Percentiles rank a stretch among this genome's conserved stretches.
Evolutionary conservation across 2,888 invertebrate species (phyloP).

Genomic region (Uropetala carovei): DNA sequence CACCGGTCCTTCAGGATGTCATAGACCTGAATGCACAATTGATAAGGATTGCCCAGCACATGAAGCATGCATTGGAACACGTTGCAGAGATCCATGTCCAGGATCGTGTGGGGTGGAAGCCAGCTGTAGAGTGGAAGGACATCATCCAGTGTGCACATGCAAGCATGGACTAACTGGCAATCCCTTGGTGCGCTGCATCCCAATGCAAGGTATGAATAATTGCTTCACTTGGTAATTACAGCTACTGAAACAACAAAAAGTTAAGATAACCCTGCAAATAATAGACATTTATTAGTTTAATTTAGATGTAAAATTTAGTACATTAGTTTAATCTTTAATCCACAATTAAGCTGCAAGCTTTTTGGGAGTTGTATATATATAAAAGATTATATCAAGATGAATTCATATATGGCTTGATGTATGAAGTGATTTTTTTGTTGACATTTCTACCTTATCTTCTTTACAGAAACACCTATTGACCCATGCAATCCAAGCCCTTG

Average conservation of each 20-base stretch:
- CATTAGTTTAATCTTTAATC: not conserved
- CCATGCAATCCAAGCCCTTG: conserved; percentile 87
- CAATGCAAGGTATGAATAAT: conserved; percentile 74
- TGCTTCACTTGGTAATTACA: too few relatives aligned
- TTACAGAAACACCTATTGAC: conserved; percentile 76
- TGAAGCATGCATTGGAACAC: conserved; percentile 87
- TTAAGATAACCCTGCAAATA: too few relatives aligned
- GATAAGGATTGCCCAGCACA: conserved; percentile 86
- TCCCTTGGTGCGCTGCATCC: conserved; percentile 85
- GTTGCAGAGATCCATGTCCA: conserved; percentile 89
- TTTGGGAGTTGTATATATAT: too few relatives aligned
- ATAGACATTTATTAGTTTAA: too few relatives aligned
- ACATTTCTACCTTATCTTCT: not conserved
- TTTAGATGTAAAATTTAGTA: too few relatives aligned
- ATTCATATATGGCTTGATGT: too few relatives aligned
- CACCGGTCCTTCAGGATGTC: conserved; percentile 82
- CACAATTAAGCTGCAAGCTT: too few relatives aligned
- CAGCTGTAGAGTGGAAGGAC: conserved; percentile 85
- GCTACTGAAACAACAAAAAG: not conserved
- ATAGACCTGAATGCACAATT: conserved; percentile 87
- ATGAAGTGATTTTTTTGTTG: not conserved
- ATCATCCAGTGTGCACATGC: conserved; percentile 89
- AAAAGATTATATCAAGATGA: too few relatives aligned
- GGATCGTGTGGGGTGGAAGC: conserved; percentile 88
- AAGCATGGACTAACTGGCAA: conserved; percentile 85